Conservation (phyloP, 1,140 invertebrate genomes). For the Bombus sylvicola region DNA sequence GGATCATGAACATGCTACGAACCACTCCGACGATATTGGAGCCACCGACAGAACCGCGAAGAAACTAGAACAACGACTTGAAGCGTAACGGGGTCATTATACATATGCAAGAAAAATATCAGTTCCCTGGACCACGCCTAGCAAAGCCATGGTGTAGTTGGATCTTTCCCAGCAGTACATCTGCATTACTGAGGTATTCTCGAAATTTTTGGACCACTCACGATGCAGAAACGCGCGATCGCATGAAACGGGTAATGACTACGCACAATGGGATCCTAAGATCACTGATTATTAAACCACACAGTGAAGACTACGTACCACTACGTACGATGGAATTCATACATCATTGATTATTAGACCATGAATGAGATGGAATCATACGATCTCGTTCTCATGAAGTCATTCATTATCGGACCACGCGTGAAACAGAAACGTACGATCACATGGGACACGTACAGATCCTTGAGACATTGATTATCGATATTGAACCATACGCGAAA, state of each 20-base stretch:
- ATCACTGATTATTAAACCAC: not conserved
- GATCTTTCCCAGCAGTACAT: not conserved
- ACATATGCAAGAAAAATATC: not conserved
- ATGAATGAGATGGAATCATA: too few species aligned
- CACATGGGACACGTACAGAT: not conserved
- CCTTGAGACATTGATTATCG: not conserved
- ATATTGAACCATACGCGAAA: not conserved
- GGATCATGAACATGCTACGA: not conserved
- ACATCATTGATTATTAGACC: too few species aligned
- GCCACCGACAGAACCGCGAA: not conserved
- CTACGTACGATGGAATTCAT: too few species aligned
- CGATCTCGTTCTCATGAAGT: too few species aligned
- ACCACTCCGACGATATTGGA: conserved; percentile 1
- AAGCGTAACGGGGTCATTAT: not conserved
- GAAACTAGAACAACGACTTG: not conserved
- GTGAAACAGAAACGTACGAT: not conserved
- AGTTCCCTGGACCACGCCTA: not conserved
- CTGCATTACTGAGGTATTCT: not conserved
- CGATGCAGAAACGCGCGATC: too few species aligned
- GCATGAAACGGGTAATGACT: not conserved
- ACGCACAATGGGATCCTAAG: not conserved
- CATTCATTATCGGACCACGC: too few species aligned
- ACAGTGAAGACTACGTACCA: too few species aligned
- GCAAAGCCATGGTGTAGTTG: not conserved
- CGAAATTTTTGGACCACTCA: not conserved